A percentile compares a stretch with the other conserved stretches of the same genome.
These are phyloP conservation scores for Pituophis catenifer DNA, from an alignment of 2,113 vertebrate genomes.

Conservation along the genomic window DNA sequence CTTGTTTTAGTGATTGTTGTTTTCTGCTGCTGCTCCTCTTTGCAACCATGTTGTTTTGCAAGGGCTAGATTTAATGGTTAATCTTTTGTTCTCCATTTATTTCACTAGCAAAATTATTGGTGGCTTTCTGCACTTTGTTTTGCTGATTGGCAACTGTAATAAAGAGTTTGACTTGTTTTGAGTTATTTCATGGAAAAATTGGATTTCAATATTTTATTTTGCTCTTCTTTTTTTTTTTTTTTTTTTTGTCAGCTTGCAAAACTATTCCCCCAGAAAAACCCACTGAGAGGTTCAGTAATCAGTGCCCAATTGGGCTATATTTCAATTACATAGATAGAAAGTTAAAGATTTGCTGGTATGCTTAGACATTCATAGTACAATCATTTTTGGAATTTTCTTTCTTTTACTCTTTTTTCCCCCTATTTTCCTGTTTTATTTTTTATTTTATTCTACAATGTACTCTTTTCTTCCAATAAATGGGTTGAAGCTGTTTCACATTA, in stretches of 20 bases:
- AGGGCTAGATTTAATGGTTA: neutral
- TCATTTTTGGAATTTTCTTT: neutral
- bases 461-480: neutral
- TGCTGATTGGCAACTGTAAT: neutral
- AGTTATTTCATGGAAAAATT: neutral
- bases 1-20: neutral
- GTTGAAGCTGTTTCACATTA: neutral
- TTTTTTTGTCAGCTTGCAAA: neutral
- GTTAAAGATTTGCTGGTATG: neutral
- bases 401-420: neutral
- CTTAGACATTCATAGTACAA: neutral
- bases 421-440: neutral
- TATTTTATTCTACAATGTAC: neutral
- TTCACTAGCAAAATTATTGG: neutral
- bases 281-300: neutral
- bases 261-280: neutral
- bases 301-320: neutral
- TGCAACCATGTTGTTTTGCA: neutral
- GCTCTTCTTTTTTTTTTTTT: neutral
- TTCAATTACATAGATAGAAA: neutral
- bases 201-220: neutral
- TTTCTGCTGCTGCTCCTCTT: neutral
- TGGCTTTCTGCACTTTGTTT: neutral
- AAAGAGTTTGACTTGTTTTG: neutral
- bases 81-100: neutral